Evolutionary conservation across 2,113 vertebrate genomes (phyloP).

Genomic region (Gavia stellata): DNA sequence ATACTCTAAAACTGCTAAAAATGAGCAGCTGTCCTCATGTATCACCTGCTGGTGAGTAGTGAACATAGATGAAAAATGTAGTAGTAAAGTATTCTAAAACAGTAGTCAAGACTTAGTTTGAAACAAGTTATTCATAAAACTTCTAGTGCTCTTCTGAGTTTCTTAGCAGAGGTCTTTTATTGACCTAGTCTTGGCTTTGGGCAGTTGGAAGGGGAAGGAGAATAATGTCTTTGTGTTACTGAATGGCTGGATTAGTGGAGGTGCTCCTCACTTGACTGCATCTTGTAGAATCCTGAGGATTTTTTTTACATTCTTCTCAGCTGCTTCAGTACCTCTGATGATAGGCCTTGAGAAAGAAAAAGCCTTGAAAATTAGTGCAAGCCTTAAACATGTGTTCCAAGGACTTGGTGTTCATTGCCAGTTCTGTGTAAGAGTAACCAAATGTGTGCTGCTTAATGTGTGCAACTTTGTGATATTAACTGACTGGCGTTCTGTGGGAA

Average conservation of each 20-base stretch:
- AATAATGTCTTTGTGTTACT: neutral
- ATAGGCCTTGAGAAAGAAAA: neutral
- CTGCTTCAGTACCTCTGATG: neutral
- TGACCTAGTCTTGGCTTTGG: neutral
- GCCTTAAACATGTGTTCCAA: neutral
- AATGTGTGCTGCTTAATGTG: neutral
- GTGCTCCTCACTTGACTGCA: neutral
- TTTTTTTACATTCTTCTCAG: neutral
- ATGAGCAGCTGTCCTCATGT: constrained; percentile 86
- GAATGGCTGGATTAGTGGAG: neutral
- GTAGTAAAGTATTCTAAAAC: neutral
- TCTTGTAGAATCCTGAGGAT: neutral
- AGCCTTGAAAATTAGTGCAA: neutral
- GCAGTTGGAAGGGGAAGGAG: neutral
- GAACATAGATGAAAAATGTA: neutral
- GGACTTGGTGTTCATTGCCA: neutral
- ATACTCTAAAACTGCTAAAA: constrained; percentile 79
- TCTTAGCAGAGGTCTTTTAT: neutral
- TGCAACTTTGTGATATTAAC: neutral
- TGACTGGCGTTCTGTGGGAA: neutral
- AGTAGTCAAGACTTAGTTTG: neutral
- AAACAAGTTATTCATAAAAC: neutral
- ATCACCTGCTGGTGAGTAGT: constrained; percentile 78
- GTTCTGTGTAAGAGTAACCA: neutral
- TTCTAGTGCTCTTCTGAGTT: neutral